Base-by-base conservation (phyloP, 2,888 invertebrate genomes). In the Xestia sexstrigata region DNA sequence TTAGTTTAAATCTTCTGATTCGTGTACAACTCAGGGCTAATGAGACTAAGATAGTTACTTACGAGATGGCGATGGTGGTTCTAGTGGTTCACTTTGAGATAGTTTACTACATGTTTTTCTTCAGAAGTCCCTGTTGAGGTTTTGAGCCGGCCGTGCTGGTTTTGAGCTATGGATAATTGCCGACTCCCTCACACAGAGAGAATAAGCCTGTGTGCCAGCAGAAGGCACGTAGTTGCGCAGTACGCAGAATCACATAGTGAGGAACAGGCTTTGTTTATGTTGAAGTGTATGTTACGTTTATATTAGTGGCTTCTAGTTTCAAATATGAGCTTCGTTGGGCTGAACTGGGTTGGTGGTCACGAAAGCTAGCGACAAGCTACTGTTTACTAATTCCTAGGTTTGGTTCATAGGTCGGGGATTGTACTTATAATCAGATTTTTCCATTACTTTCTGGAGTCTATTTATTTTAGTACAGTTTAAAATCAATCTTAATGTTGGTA, bases 1-100 rank as follows among this genome's bases (percentile, higher is more conserved):
- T 71, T 69, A 71, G 62, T 68, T 68, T 6, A 70, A 39, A 5
- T 69, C 17, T 69, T 69, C 35, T 15, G 58, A 47, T 60, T 62
- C 42, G 35, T 30, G 26, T 39, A 26, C n/a, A 58, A 39, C 17
- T 67, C 42, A 1, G 39, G 35, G 63, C 13, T 63, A 23, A 63
- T 39, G 23, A 39, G 7, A 65, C 42, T 42, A 17, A 65, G n/a
- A 42, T 42, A 42, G n/a, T 26, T 42, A 42, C 60, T 20, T 35
- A 20, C 20, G 9, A 35, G 30, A 62, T 35, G 20, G 26, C 17
- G 42, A 17, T 65, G 15, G 65, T 26, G 42, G 42, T 65, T 15
- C 3, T 42, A 65, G 42, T 65, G 65, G n/a, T 26, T 65, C 42
- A 42, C 42, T 42, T 65, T 42, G 9, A 15, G 23, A 42, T 72